Evolutionary conservation across 2,888 invertebrate species (phyloP), one percentile per base, ranked within the genome.

Genomic region (Mythimna albipuncta): DNA sequence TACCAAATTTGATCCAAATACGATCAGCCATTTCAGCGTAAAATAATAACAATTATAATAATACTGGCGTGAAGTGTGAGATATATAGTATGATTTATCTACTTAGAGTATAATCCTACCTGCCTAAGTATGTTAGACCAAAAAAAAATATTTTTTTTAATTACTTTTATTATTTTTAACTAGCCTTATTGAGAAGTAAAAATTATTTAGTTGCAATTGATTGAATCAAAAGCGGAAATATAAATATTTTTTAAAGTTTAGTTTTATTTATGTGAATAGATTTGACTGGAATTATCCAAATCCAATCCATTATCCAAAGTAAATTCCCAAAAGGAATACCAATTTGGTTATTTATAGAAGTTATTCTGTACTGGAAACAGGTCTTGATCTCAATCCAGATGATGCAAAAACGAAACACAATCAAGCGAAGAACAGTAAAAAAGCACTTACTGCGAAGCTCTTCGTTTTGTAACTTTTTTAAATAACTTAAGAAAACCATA

Each of bases 341-440:
- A 59, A 59, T 59, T 35, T 6, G 32, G 66, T 77, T 77, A 82
- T 77, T 82, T 69, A 55, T 64, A 77, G 32, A 71, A 21, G 0
- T 61, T 54, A 52, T 3, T 50, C 16, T 50, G 6, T n/a, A 41
- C 50, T 58, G 57, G 19, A 70, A 81, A 81, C 84, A 64, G 77
- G 82, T 81, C 64, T 58, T 21, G 62, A 52, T 63, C 44, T 55
- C 54, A 26, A 41, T 57, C 6, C 13, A 58, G 19, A 44, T 6
- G 21, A 41, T 67, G 55, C 41, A 62, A 81, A 75, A 67, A 69
- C 44, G 10, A 67, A 69, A 35, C 21, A 21, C n/a, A 55, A 61
- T 64, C 19, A 32, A 68, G 50, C 19, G 16, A 38, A 6, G 5
- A 11, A 19, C 44, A 61, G 64, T 35, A 72, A 82, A 72, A 74